phyloP scores from a whole-genome alignment of 2,888 invertebrate species.

The Plutella xylostella region DNA sequence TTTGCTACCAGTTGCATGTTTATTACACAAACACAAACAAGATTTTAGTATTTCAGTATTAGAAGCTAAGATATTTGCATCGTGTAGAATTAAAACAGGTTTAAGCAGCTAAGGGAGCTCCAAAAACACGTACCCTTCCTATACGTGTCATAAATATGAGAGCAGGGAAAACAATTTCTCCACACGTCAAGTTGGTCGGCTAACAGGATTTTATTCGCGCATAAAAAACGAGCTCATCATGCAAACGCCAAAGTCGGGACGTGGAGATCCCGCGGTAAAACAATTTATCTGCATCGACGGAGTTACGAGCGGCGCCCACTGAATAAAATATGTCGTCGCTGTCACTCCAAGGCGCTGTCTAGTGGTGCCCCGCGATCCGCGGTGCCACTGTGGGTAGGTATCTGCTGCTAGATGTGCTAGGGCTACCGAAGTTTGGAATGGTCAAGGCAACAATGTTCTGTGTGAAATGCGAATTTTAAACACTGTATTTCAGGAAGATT shows the following conservation, averaged over 20 bases:
- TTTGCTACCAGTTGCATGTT: too few relatives aligned
- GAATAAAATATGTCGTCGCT: constrained; percentile 70
- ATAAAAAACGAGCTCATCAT: constrained; percentile 70
- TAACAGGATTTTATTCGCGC: constrained; percentile 68
- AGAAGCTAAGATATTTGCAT: too few relatives aligned
- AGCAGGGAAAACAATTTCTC: constrained; percentile 64
- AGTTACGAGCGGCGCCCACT: constrained; percentile 60
- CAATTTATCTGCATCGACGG: constrained; percentile 71
- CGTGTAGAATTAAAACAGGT: neutral
- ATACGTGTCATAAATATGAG: constrained; percentile 67
- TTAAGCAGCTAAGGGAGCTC: neutral
- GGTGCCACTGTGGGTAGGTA: neutral
- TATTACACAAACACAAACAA: too few relatives aligned
- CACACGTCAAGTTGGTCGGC: constrained; percentile 56
- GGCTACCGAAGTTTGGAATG: neutral
- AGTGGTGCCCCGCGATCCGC: constrained; percentile 5
- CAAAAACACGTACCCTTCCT: neutral
- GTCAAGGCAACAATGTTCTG: too few relatives aligned
- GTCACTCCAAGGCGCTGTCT: constrained; percentile 52
- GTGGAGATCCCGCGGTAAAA: constrained; percentile 63
- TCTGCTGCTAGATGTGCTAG: neutral
- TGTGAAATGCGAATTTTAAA: too few relatives aligned
- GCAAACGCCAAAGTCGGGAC: constrained; percentile 66
- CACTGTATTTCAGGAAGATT: too few relatives aligned
- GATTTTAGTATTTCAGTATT: too few relatives aligned